Evolutionary conservation across 2,113 vertebrate genomes (phyloP).

Genomic region (Calyptomena viridis): DNA sequence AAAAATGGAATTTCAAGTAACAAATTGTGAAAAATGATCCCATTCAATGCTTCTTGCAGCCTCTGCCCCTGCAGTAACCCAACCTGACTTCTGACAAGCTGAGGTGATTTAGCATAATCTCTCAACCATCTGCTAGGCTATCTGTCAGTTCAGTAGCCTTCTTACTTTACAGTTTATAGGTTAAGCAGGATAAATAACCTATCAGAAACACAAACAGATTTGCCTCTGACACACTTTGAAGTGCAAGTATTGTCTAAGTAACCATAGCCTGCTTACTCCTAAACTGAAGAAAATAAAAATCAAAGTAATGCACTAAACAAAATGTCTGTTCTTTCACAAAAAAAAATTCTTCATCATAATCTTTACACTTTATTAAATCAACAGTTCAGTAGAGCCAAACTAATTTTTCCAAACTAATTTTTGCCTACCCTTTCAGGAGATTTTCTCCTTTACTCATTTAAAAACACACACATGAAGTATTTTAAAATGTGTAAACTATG

Average conservation of each 20-base stretch:
- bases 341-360: not conserved
- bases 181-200: slow-evolving; percentile 25
- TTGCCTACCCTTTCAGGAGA: not conserved
- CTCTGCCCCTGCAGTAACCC: not conserved
- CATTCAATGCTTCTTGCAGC: not conserved
- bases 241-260: not conserved
- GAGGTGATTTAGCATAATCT: slow-evolving; percentile 8
- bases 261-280: not conserved
- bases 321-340: not conserved
- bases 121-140: not conserved
- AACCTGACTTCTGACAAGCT: not conserved
- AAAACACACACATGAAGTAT: not conserved
- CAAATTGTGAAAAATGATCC: not conserved
- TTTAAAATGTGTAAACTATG: not conserved
- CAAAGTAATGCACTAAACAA: not conserved
- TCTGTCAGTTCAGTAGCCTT: not conserved
- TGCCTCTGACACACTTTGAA: not conserved
- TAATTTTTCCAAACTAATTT: not conserved
- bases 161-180: slow-evolving; percentile 5
- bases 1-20: slow-evolving; percentile 26
- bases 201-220: not conserved
- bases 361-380: not conserved
- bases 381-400: not conserved
- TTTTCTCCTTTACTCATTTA: not conserved
- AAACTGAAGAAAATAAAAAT: not conserved